These are phyloP conservation scores for Metopia argyrocephala DNA, from an alignment of 2,888 invertebrate species.

Conservation along the genomic window DNA sequence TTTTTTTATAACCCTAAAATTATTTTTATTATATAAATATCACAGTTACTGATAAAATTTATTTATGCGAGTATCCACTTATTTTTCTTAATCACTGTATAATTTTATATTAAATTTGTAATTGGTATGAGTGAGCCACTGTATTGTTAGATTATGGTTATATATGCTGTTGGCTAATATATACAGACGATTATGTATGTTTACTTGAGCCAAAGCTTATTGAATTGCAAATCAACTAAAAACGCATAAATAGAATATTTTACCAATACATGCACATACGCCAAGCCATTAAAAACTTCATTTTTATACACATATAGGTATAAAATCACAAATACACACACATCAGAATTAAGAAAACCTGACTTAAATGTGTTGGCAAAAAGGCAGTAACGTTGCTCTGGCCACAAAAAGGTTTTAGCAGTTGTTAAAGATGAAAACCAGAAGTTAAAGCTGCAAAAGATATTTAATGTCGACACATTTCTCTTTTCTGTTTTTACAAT, in stretches of 20 bases:
- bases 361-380: slow-evolving; percentile 33
- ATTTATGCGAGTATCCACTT: too few species aligned
- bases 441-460: slow-evolving; percentile 13
- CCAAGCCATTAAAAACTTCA: neutral
- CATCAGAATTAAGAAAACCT: neutral
- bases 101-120: neutral
- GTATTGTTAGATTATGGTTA: slow-evolving; percentile 4
- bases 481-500: neutral
- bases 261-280: neutral
- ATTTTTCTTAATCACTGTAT: slow-evolving; percentile 16
- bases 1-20: too few species aligned
- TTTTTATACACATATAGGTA: neutral
- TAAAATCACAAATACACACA: neutral
- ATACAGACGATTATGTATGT: slow-evolving; percentile 62
- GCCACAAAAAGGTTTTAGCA: neutral
- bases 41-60: too few species aligned
- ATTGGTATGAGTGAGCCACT: neutral
- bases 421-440: neutral
- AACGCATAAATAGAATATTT: slow-evolving; percentile 66
- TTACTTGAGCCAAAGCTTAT: slow-evolving; percentile 65
- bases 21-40: too few species aligned
- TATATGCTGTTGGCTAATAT: slow-evolving; percentile 53
- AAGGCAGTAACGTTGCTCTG: slow-evolving; percentile 18
- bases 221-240: slow-evolving; percentile 68
- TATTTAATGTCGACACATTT: slow-evolving; percentile 36